A percentile compares a stretch with the other conserved stretches of the same genome.
phyloP scores from a whole-genome alignment of 2,888 invertebrate species.

The Leucoma salicis region DNA sequence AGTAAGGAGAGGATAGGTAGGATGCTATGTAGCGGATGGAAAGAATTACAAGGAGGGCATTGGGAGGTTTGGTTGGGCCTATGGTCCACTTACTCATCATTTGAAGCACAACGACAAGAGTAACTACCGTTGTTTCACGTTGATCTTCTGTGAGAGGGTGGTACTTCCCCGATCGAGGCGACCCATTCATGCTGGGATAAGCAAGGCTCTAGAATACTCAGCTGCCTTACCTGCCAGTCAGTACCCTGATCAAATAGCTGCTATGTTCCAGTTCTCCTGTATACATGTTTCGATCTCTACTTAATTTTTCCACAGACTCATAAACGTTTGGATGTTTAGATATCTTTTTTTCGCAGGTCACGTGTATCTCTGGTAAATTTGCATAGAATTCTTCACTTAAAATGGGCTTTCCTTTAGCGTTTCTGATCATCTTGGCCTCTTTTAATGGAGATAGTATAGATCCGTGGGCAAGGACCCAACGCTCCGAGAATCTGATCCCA shows the following conservation, averaged over 20 bases:
- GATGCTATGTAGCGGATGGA: too few relatives aligned
- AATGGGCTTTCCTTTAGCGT: slow-evolving; percentile 63
- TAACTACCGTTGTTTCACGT: too few relatives aligned
- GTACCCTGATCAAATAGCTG: slow-evolving; percentile 68
- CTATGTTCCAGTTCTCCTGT: slow-evolving; percentile 60
- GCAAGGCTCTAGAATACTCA: too few relatives aligned
- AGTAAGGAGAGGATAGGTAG: too few relatives aligned
- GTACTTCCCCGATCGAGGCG: too few relatives aligned
- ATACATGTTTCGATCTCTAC: slow-evolving; percentile 52
- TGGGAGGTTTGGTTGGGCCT: too few relatives aligned
- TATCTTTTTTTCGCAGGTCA: slow-evolving; percentile 62
- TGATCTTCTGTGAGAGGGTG: too few relatives aligned
- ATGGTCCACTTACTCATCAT: too few relatives aligned
- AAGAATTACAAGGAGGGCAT: too few relatives aligned
- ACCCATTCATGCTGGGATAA: too few relatives aligned
- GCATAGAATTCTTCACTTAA: slow-evolving; percentile 69
- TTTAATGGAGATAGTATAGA: slow-evolving; percentile 72
- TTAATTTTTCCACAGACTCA: slow-evolving; percentile 59
- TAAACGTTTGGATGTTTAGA: slow-evolving; percentile 45
- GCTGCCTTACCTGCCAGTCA: slow-evolving; percentile 58
- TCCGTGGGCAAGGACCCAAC: slow-evolving; percentile 80
- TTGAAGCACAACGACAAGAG: too few relatives aligned
- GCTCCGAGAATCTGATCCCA: slow-evolving; percentile 75
- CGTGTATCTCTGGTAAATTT: slow-evolving; percentile 69
- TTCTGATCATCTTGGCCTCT: slow-evolving; percentile 61